Base-by-base conservation (phyloP, 2,113 vertebrate genomes). In the Mirza zaza region DNA sequence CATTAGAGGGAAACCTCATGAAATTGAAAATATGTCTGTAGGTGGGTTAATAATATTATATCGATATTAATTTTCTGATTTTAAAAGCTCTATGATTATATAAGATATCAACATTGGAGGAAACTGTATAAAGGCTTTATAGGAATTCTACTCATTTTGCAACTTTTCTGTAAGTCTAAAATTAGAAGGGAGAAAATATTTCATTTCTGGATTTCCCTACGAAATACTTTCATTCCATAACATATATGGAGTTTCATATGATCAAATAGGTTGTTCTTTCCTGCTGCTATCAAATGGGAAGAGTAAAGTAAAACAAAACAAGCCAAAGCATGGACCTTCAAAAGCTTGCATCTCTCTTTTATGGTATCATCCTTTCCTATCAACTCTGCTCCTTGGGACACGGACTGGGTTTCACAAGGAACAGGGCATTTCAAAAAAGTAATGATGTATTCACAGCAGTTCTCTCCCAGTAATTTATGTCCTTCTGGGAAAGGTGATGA, bases 401-500 rank as follows among this genome's bases (percentile, higher is more conserved):
- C 29, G n/a, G n/a, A 39, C 0, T 73, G 48, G 5, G 27, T 61
- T 87, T 87, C 21, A 42, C 29, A 88, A 96, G 13, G n/a, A 84
- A 7, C 23, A 59, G 29, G 8, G 9, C 11, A 55, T 65, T 68
- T 83, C 73, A 65, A 42, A 45, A 85, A 85, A 42, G 2, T 23
- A 65, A 67, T 13, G n/a, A 73, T 6, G 4, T 52, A 55, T 76
- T 65, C 70, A 79, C 3, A 88, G 65, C 29, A 36, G 52, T 81
- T 88, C 32, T 63, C 52, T 90, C 88, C 34, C 45, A 76, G 48
- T 57, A 76, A 88, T 71, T 91, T 89, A 59, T 67, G 39, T 82
- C 71, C 45, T 95, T 95, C 48, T 82, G 52, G 67, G 73, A 82
- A 91, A 82, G 21, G 15, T 71, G 29, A 93, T 93, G 50, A 91